Evolutionary conservation across 2,113 vertebrate genomes (phyloP).

Genomic region (Gallinago jamesoni): DNA sequence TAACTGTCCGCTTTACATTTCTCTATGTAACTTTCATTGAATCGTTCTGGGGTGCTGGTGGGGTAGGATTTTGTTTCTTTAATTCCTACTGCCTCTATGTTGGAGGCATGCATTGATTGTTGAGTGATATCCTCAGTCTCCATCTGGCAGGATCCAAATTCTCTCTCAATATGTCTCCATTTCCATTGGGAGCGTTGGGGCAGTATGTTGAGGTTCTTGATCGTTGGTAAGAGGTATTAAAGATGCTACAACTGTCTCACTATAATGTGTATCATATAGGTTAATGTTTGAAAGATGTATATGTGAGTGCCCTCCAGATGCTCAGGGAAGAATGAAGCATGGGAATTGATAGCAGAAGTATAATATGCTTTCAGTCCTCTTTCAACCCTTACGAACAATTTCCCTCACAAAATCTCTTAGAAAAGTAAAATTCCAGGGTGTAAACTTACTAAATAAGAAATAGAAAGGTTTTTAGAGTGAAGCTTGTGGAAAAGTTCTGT

Average conservation of each 20-base stretch:
- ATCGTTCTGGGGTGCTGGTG: neutral
- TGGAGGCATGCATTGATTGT: neutral
- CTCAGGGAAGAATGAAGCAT: neutral
- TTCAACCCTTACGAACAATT: neutral
- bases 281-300: neutral
- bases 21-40: neutral
- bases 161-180: neutral
- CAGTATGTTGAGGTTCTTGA: neutral
- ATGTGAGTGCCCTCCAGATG: neutral
- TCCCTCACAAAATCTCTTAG: neutral
- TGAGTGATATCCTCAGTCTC: neutral
- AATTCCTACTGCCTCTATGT: neutral
- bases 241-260: neutral
- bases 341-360: neutral
- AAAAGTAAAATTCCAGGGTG: neutral
- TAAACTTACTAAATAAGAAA: neutral
- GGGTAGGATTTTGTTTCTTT: neutral
- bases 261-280: accelerated
- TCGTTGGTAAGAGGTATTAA: neutral
- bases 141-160: neutral
- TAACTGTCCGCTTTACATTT: neutral
- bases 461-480: neutral
- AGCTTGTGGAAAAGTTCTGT: neutral
- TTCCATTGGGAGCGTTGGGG: neutral
- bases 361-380: neutral